Conservation (phyloP, 53 echinoderm and acorn worm species). For the Stichopus horrens region DNA sequence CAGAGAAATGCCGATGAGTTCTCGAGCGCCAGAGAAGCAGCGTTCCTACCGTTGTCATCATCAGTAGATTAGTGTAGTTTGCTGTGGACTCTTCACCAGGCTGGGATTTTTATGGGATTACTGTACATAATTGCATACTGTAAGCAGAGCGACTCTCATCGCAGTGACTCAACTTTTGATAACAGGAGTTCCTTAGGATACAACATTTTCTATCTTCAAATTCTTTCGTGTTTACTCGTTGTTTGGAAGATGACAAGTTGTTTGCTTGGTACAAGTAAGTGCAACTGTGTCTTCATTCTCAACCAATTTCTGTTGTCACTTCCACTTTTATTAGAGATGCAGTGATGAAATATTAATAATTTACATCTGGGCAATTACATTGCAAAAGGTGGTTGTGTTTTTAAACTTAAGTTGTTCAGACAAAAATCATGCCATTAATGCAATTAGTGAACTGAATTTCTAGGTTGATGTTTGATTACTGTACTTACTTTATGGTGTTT, state of each 20-base stretch:
- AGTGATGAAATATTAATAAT: too few species aligned
- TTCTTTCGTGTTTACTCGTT: neutral
- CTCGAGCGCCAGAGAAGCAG: conserved; percentile 18
- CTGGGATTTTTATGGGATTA: conserved; percentile 38
- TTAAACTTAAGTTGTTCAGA: too few species aligned
- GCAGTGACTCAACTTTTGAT: neutral
- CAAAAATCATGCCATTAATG: too few species aligned
- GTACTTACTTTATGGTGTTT: too few species aligned
- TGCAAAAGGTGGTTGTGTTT: too few species aligned
- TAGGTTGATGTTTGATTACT: too few species aligned
- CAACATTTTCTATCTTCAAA: neutral
- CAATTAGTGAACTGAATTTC: too few species aligned
- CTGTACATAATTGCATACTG: conserved; percentile 2
- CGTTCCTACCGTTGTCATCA: conserved; percentile 31
- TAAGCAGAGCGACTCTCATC: neutral
- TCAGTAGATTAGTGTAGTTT: conserved; percentile 32
- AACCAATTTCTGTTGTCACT: too few species aligned
- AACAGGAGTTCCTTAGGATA: neutral
- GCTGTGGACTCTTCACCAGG: conserved; percentile 26
- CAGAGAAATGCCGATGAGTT: conserved; percentile 17
- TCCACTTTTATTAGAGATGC: too few species aligned
- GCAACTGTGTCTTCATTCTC: too few species aligned
- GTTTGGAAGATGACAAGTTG: neutral
- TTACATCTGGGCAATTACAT: too few species aligned
- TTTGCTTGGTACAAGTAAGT: conserved; percentile 20